Percentiles rank a stretch among this genome's conserved stretches.
These are phyloP conservation scores for Cremastobaeus sp. DNA, from an alignment of 2,888 invertebrate species.

Conservation along the genomic window DNA sequence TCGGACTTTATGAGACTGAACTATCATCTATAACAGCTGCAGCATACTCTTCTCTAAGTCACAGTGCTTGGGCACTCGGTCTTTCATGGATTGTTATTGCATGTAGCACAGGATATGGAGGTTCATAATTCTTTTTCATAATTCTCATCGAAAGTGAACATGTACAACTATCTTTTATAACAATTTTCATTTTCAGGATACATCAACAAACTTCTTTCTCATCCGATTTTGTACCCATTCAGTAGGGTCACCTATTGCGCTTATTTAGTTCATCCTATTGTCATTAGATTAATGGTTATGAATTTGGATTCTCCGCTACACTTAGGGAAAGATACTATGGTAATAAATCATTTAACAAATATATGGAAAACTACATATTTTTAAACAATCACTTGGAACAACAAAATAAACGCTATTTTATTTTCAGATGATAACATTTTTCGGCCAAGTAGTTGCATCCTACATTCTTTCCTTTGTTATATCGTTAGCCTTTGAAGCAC, in stretches of 20 bases:
- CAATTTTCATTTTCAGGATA: conserved; percentile 78
- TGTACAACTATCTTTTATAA: too few species aligned
- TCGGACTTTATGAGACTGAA: conserved; percentile 87
- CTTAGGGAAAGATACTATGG: conserved; percentile 87
- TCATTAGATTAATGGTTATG: conserved; percentile 88
- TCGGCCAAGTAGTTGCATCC: conserved; percentile 89
- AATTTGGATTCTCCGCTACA: conserved; percentile 90
- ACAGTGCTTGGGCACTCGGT: conserved; percentile 89
- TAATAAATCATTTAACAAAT: conserved; percentile 73
- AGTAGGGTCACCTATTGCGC: conserved; percentile 93
- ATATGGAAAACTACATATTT: too few species aligned
- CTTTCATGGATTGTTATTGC: conserved; percentile 91
- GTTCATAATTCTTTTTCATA: conserved; percentile 74
- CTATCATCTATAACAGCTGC: conserved; percentile 85
- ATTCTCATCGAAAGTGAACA: too few species aligned
- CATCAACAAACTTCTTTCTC: conserved; percentile 85
- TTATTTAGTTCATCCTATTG: conserved; percentile 90
- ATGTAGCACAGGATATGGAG: conserved; percentile 91
- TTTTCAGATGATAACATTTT: conserved; percentile 85
- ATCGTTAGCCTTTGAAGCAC: conserved; percentile 90
- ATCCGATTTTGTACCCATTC: conserved; percentile 89
- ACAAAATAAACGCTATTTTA: neutral
- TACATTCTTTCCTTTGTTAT: conserved; percentile 88
- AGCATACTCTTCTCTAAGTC: conserved; percentile 88
- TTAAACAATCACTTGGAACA: neutral